A percentile compares a stretch with the other conserved stretches of the same genome.
Conservation (phyloP, 1,140 invertebrate genomes). For the Zaprionus ornatus region DNA sequence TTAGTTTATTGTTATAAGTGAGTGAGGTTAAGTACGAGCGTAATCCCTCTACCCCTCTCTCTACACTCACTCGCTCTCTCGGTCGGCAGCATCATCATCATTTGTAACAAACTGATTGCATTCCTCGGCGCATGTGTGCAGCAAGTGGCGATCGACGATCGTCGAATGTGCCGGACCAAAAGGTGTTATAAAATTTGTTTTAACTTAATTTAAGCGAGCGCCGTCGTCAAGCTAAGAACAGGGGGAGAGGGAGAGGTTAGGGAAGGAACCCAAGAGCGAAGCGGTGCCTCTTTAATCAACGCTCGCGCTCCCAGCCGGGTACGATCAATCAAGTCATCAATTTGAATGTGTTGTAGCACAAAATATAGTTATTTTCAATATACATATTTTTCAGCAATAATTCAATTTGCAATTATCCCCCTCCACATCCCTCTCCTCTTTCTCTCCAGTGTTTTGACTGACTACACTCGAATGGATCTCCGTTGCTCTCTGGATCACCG, state of each 20-base stretch:
- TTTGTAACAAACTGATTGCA: constrained; percentile 80
- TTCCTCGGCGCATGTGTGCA: constrained; percentile 51
- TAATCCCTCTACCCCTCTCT: constrained; percentile 47
- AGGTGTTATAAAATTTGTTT: constrained; percentile 84
- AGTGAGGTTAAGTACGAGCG: constrained; percentile 78
- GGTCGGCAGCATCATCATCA: constrained; percentile 67
- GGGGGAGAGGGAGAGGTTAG: neutral
- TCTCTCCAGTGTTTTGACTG: constrained; percentile 66
- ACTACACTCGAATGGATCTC: constrained; percentile 32
- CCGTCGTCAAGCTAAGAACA: constrained; percentile 32
- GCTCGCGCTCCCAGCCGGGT: constrained; percentile 50
- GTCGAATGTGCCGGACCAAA: constrained; percentile 67
- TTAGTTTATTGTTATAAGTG: constrained; percentile 83
- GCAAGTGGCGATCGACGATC: constrained; percentile 59
- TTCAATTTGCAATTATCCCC: constrained; percentile 82
- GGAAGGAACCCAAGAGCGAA: neutral
- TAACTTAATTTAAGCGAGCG: constrained; percentile 82
- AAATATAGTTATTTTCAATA: constrained; percentile 83
- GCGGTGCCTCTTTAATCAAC: constrained; percentile 78
- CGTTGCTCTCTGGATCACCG: neutral
- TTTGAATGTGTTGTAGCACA: constrained; percentile 80
- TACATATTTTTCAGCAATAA: constrained; percentile 77
- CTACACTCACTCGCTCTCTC: neutral
- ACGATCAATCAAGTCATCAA: constrained; percentile 82
- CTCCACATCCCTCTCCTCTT: constrained; percentile 39